Base-by-base conservation (phyloP, 2,113 vertebrate species). In the Suricata suricatta region DNA sequence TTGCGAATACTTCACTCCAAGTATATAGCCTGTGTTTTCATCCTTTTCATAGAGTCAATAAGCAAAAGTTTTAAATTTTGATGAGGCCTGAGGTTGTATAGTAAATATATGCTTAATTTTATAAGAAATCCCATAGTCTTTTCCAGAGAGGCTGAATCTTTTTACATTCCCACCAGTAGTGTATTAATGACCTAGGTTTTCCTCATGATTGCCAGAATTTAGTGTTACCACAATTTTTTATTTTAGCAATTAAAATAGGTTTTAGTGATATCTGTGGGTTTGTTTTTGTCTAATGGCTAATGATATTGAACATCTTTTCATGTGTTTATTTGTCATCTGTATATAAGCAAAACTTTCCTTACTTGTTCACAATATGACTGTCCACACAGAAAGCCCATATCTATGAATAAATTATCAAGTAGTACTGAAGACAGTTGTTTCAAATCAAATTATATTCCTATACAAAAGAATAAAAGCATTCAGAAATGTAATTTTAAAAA, bases 401-500 rank as follows among this genome's bases (percentile, higher is more conserved):
- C 38, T 54, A 72, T 41, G 31, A 89, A 64, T 66, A 80, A 89
- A 72, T 52, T 88, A 89, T 74, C 52, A 95, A 80, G 71, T 21
- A 31, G 52, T 66, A 41, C 8, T 93, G 50, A 95, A 57, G 14
- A 77, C 44, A 80, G 7, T 69, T 81, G 44, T 68, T 91, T 81
- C 38, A 83, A 89, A 47, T 66, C 63, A 72, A 85, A 85, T 80
- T 85, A 41, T 57, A 64, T 85, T 71, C 57, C 15, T 74, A 85
- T 57, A 57, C 5, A 97, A 88, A 95, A 54, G 17, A 88, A 68
- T 4, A 87, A n/a, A 82, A 82, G n/a, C 72, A 87, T 68, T 88
- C 29, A 85, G 50, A 86, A 89, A 69, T 60, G 41, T 85, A 89
- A 80, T 85, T 85, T 95, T 71, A 64, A 69, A 95, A 77, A 35